Evolutionary conservation across 2,113 vertebrate species (phyloP).

Genomic region (Terrapene triunguis): DNA sequence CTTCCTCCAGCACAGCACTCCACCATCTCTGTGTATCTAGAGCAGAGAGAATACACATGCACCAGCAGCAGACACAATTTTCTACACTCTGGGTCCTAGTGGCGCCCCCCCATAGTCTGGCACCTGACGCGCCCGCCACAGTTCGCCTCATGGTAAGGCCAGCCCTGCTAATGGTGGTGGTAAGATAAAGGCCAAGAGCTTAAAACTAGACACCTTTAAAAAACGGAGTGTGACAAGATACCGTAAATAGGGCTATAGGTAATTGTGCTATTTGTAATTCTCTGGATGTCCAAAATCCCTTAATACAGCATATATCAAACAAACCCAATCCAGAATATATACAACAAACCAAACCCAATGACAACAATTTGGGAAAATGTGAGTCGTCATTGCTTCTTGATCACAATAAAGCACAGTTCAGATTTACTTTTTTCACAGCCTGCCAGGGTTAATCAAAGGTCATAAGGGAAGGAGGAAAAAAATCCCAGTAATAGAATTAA

Average conservation of each 20-base stretch:
- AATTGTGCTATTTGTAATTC: constrained; percentile 52
- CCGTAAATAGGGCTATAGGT: constrained; percentile 4
- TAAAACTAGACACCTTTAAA: constrained; percentile 37
- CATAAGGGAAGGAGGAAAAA: constrained; percentile 52
- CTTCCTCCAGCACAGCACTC: no score
- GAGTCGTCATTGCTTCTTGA: constrained; percentile 45
- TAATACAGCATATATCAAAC: constrained; percentile 40
- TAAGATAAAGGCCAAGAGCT: background rate
- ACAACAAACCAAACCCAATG: constrained; percentile 62
- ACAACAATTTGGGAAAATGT: constrained; percentile 42
- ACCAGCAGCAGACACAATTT: no score
- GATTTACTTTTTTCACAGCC: constrained; percentile 48
- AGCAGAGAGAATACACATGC: no score
- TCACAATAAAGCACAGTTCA: constrained; percentile 32
- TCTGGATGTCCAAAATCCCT: constrained; percentile 13
- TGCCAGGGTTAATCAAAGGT: constrained; percentile 44
- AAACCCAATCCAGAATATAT: constrained; percentile 30
- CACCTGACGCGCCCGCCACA: no score
- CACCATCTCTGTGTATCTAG: no score
- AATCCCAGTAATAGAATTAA: background rate
- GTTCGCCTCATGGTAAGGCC: no score
- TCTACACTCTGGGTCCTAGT: no score
- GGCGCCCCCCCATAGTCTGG: no score
- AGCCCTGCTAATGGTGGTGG: background rate
- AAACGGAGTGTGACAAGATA: constrained; percentile 13